phyloP scores from a whole-genome alignment of 2,888 invertebrate species.

The Steromphala cineraria region DNA sequence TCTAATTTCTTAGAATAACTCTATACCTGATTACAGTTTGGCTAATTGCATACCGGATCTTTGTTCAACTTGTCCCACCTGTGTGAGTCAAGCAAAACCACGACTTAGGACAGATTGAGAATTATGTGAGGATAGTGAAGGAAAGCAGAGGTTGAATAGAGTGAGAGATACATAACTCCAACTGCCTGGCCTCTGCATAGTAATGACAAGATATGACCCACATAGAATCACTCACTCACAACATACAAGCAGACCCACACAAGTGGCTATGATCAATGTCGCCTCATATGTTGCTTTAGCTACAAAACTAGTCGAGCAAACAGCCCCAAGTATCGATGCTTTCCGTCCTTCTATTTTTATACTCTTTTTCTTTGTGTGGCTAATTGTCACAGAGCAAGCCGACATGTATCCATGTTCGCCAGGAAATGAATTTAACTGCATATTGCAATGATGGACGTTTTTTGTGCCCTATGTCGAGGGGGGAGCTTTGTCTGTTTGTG shows the following conservation, averaged over 20 bases:
- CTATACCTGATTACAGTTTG: too few relatives aligned
- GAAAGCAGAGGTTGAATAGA: neutral
- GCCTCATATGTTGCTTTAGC: constrained; percentile 14
- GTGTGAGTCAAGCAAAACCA: too few relatives aligned
- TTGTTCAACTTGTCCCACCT: too few relatives aligned
- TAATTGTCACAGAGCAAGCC: constrained; percentile 11
- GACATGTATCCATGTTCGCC: neutral
- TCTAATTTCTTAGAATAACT: too few relatives aligned
- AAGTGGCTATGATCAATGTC: constrained; percentile 18
- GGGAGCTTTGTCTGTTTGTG: too few relatives aligned
- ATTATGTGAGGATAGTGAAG: neutral
- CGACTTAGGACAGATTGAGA: too few relatives aligned
- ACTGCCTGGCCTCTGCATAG: neutral
- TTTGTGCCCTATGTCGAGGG: neutral
- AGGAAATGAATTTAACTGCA: constrained; percentile 19
- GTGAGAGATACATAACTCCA: neutral
- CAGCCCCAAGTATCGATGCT: constrained; percentile 16
- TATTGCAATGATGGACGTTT: constrained; percentile 5
- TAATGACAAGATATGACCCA: neutral
- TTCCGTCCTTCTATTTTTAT: constrained; percentile 13
- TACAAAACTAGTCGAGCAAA: constrained; percentile 21
- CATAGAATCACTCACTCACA: neutral
- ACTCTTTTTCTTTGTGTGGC: constrained; percentile 16
- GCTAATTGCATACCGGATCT: too few relatives aligned
- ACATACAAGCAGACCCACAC: neutral